Conservation (phyloP, 2,888 invertebrate species). For the Crepidodera aurea region DNA sequence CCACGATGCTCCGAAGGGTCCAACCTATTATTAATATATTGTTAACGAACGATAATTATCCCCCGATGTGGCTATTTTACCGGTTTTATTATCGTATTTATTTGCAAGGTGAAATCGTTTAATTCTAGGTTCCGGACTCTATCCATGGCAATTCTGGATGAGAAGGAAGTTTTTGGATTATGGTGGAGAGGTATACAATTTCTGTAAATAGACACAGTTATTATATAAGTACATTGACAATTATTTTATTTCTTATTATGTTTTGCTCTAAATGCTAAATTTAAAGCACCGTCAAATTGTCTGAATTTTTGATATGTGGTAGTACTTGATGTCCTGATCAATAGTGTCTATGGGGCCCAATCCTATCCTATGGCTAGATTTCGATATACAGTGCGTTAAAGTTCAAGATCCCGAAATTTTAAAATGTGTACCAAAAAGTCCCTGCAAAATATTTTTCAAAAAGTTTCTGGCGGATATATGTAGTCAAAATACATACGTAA, state of each 20-base stretch:
- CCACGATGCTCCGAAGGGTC: slow-evolving; percentile 59
- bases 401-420: too few species aligned
- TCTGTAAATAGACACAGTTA: not conserved
- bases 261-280: not conserved
- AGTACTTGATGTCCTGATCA: too few species aligned
- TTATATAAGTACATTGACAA: not conserved
- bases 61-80: slow-evolving; percentile 50
- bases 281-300: too few species aligned
- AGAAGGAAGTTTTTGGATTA: not conserved
- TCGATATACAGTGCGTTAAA: too few species aligned
- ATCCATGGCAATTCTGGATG: slow-evolving; percentile 3
- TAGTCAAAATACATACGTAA: too few species aligned
- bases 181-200: slow-evolving; percentile 7
- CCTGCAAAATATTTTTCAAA: too few species aligned
- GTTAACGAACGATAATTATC: slow-evolving; percentile 60
- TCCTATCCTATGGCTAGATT: too few species aligned
- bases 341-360: too few species aligned
- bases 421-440: too few species aligned
- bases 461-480: too few species aligned
- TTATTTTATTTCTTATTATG: not conserved
- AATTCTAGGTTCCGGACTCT: slow-evolving; percentile 3
- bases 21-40: slow-evolving; percentile 61
- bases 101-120: slow-evolving; percentile 26
- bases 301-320: too few species aligned
- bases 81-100: slow-evolving; percentile 30